Conservation (phyloP, 2,888 invertebrate genomes). For the Nomada fabriciana region DNA sequence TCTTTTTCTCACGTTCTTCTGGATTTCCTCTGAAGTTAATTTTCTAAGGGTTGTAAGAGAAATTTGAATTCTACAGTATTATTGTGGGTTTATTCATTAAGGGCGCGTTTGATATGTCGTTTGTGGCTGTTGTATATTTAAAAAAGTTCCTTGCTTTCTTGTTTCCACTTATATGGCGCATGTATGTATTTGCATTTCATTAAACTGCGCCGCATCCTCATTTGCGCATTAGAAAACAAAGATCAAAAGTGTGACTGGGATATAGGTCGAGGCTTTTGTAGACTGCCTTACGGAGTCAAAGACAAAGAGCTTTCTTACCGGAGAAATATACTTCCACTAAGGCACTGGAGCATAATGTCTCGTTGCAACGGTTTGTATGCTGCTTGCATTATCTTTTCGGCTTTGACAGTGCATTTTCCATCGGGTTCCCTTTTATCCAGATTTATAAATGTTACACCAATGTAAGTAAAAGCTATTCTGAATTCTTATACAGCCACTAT, state of each 20-base stretch:
- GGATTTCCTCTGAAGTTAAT: no score
- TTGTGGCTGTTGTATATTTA: slow-evolving; percentile 25
- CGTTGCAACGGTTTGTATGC: background rate
- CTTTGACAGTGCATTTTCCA: no score
- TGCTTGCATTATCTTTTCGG: no score
- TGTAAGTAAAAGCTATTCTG: no score
- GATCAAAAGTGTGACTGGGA: slow-evolving; percentile 22
- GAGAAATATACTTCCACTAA: slow-evolving; percentile 32
- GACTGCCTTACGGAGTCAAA: slow-evolving; percentile 24
- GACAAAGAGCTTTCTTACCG: slow-evolving; percentile 42
- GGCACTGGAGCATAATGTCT: slow-evolving; percentile 13
- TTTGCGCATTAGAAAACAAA: slow-evolving; percentile 35
- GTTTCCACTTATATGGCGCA: background rate
- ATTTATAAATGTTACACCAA: no score
- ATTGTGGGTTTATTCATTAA: no score
- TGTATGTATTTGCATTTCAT: slow-evolving; percentile 57
- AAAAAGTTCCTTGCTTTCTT: background rate
- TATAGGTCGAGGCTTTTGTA: slow-evolving; percentile 53
- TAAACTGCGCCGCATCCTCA: slow-evolving; percentile 39
- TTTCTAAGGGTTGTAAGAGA: no score
- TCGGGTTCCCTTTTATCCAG: background rate
- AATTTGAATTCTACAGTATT: no score
- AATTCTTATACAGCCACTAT: no score
- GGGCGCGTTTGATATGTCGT: background rate
- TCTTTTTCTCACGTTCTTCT: no score